Base-by-base conservation (phyloP, 1,140 invertebrate genomes). In the Leptinotarsa texana region DNA sequence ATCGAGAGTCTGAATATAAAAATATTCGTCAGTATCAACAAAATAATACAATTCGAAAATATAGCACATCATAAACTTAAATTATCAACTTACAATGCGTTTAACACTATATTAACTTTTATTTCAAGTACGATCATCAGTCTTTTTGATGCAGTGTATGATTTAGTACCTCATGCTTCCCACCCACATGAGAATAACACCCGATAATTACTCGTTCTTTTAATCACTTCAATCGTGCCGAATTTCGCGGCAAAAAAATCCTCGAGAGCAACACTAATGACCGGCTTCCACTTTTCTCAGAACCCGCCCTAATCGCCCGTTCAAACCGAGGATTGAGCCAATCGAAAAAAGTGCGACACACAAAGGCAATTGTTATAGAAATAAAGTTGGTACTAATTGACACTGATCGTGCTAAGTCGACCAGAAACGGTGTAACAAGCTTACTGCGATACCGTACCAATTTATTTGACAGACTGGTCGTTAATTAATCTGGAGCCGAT, bases 361-460 rank as follows among this genome's bases (percentile, higher is more conserved):
- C 74, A 72, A 73, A 75, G 65, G 77, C 77, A 75, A 77, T 77
- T 77, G 76, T 77, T 74, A 73, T 73, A 74, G 73, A 69, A 77
- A 75, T 68, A 69, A 73, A 75, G 68, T 75, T 70, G 74, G 68
- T 51, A 48, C 71, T 78, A 78, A 78, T 78, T 78, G 77, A 78
- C 77, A 78, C 71, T 74, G 73, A 74, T 77, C 76, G 76, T 77
- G 76, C 74, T 73, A 75, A 77, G 76, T 77, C 74, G 76, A 77
- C 74, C 76, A 74, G 73, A 77, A 77, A 75, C 47, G 61, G 51
- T 65, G 61, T 73, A 73, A 73, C 71, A 73, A 73, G 71, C 71
- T 33, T 62, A 73, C 63, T 73, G 61, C 71, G 71, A 73, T 73
- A 73, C 71, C 47, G 27, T 33, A 49, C 76, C 76, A 75, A 75